phyloP scores from a whole-genome alignment of 2,888 invertebrate genomes.

The Athripsodes cinereus region DNA sequence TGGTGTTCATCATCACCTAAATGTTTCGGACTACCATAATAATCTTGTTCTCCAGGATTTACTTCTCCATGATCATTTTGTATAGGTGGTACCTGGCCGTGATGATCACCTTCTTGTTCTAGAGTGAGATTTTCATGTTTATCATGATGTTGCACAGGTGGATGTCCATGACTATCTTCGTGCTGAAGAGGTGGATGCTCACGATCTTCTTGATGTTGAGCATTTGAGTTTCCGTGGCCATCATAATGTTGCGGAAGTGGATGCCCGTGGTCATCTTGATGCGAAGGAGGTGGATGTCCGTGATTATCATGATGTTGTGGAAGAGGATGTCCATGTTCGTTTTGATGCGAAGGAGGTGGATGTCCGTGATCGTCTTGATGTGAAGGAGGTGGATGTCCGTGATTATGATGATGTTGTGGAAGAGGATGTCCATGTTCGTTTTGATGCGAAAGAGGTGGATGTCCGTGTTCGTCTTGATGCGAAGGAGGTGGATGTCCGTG shows the following conservation, averaged over 20 bases:
- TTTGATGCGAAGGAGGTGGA: background rate
- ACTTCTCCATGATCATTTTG: background rate
- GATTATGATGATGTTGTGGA: background rate
- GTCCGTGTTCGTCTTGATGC: background rate
- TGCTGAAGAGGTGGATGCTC: background rate
- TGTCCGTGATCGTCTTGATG: background rate
- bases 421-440: background rate
- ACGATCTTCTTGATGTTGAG: background rate
- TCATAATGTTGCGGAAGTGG: background rate
- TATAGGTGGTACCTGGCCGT: background rate
- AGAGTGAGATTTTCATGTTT: background rate
- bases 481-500: background rate
- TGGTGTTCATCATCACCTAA: background rate
- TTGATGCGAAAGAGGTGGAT: background rate
- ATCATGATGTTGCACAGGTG: background rate
- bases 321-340: background rate
- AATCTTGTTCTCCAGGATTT: background rate
- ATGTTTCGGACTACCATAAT: background rate
- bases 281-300: background rate
- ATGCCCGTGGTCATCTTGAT: background rate
- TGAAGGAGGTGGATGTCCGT: background rate
- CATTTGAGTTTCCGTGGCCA: background rate
- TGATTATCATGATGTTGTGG: background rate
- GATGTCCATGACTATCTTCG: background rate
- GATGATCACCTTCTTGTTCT: background rate